Base-by-base conservation (phyloP, 2,797 vertebrate genomes). In the Pogoniulus pusillus region DNA sequence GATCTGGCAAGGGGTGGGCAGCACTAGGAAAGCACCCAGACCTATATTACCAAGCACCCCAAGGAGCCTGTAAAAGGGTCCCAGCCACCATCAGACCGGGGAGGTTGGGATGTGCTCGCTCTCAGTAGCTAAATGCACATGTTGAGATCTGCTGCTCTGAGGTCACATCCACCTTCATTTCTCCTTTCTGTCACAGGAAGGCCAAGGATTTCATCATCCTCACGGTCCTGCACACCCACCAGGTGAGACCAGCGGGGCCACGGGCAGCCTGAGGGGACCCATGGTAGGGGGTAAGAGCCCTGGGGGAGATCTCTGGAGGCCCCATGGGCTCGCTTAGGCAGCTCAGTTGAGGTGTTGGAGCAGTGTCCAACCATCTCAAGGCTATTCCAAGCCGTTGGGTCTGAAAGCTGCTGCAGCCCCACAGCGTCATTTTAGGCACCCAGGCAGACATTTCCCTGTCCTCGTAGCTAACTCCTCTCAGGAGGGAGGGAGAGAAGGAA, bases 171-270 rank as follows among this genome's bases (percentile, higher is more conserved):
- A 49, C 49, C 41, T 87, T 93, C 53, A 53, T 66, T 72, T 95
- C 45, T 96, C 77, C 68, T 89, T 93, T 97, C 92, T 98, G 94
- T 96, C 97, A 85, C 93, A 99, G 99, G 98, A 98, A 96, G 94
- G 98, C 98, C 97, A 98, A 99, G 97, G 98, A 99, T 95, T 98
- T 98, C 93, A 98, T 99, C 96, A 96, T 98, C 97, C 98, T 99
- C 97, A 99, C 98, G 78, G 99, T 99, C 97, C 98, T 99, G 95
- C 98, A 99, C 97, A 98, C 98, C 91, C 98, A 99, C 97, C 98
- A 99, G 98, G 98, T 99, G 97, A 98, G 98, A 97, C 81, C 18
- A 2, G 49, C 3, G 1, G 66, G 70, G 80, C 80, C 12, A 13
- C 9, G n/a, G 43, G 35, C 77, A 53, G 35, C 58, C 45, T 39